phyloP scores from a whole-genome alignment of 1,140 invertebrate species.

The Micrasema longulum region DNA sequence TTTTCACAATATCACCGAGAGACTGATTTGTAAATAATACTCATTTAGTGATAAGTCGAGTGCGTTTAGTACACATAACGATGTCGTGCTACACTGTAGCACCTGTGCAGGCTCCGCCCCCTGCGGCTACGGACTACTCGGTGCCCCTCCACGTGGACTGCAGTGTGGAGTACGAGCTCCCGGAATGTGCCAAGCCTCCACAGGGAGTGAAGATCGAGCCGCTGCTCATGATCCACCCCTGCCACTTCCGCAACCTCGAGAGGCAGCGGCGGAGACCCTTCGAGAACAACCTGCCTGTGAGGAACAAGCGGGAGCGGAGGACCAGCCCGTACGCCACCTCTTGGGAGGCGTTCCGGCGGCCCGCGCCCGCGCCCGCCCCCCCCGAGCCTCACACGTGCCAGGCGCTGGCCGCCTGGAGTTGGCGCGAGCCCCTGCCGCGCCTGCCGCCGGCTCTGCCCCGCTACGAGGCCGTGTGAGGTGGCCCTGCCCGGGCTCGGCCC shows the following conservation, averaged over 20 bases:
- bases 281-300: slow-evolving; percentile 73
- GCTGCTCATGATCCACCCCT: slow-evolving; percentile 80
- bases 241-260: slow-evolving; percentile 78
- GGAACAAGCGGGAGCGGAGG: slow-evolving; percentile 18
- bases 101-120: slow-evolving; percentile 47
- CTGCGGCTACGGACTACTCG: slow-evolving; percentile 75
- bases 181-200: slow-evolving; percentile 78
- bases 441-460: slow-evolving; percentile 41
- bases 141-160: slow-evolving; percentile 80
- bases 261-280: slow-evolving; percentile 75
- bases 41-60: slow-evolving; percentile 34
- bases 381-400: slow-evolving; percentile 44
- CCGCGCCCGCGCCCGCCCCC: slow-evolving; percentile 37
- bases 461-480: slow-evolving; percentile 51
- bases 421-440: slow-evolving; percentile 36
- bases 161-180: slow-evolving; percentile 81
- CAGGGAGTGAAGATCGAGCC: slow-evolving; percentile 75
- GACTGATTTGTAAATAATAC: slow-evolving; percentile 49
- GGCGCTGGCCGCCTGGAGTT: slow-evolving; percentile 37
- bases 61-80: slow-evolving; percentile 28
- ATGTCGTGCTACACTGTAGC: slow-evolving; percentile 41
- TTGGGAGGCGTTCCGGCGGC: slow-evolving; percentile 26
- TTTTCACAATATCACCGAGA: slow-evolving; percentile 46
- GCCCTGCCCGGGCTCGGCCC: not conserved
- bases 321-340: slow-evolving; percentile 39